Conservation (phyloP, 2,797 vertebrate species). For the Psittacula derbiana region DNA sequence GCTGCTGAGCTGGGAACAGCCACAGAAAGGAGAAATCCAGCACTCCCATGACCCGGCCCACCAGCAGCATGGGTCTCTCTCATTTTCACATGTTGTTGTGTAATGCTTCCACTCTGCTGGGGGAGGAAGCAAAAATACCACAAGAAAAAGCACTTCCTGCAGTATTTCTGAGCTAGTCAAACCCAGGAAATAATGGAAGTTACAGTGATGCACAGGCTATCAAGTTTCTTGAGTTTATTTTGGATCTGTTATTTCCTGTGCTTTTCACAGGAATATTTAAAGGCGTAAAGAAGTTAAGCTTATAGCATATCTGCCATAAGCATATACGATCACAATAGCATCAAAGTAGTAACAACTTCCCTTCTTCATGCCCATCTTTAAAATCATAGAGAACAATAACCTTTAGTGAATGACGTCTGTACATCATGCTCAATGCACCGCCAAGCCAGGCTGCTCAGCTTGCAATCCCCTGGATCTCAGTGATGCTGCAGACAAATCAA, state of each 20-base stretch:
- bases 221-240: neutral
- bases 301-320: neutral
- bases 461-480: neutral
- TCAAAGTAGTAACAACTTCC: neutral
- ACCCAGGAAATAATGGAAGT: constrained; percentile 42
- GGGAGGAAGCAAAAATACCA: constrained; percentile 37
- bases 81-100: constrained; percentile 20
- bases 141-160: constrained; percentile 48
- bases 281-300: neutral
- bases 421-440: rapidly evolving
- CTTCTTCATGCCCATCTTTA: neutral
- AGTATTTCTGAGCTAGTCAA: constrained; percentile 29
- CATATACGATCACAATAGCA: neutral
- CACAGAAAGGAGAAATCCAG: neutral
- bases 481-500: neutral
- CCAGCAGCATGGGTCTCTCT: neutral
- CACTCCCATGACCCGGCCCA: neutral
- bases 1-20: neutral
- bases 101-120: constrained; percentile 8
- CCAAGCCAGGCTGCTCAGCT: neutral
- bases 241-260: neutral
- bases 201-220: neutral
- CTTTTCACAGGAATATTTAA: neutral
- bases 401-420: neutral
- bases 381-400: neutral